Base-by-base conservation (phyloP, 2,888 invertebrate species). In the Tethea ocularis region DNA sequence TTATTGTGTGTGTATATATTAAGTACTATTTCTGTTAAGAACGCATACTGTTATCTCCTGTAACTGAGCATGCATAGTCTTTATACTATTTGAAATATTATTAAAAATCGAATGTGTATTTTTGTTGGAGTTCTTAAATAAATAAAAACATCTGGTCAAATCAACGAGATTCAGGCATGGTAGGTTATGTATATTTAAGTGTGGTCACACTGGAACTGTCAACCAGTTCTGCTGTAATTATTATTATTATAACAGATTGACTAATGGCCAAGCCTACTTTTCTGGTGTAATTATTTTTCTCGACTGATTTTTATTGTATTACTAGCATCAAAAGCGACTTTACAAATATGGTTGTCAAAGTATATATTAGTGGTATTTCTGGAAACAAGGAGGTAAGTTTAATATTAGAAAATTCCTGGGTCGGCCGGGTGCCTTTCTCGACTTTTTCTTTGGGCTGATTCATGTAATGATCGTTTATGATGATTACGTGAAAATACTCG, bases 331-430 rank as follows among this genome's bases (percentile, higher is more conserved):
- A 80, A 73, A 75, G 65, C 67, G 69, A 80, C 64, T 71, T 72
- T 79, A 75, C 74, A 83, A 86, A 64, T 88, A 98, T 98, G 98
- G 97, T 96, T 89, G 96, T 98, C 82, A 98, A 97, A 95, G 95
- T 98, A 72, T 98, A 97, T 93, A 94, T 98, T 84, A 97, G 97
- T 89, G 97, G 97, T 83, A 97, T 97, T 94, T 98, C 97, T 83
- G 98, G 97, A 82, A 98, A 97, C 90, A 97, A 98, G 94, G 98
- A 98, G 96, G 98, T 97, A 93, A 94, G 95, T 93, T 75, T 84
- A 86, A 83, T 84, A 86, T 85, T 85, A 84, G 80, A 83, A 86
- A 87, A 83, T 86, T 83, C 81, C 83, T 82, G 78, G 80, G 82
- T 76, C 83, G 76, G 74, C 78, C 33, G 33, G 33, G 33, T 33